Evolutionary conservation across 2,797 vertebrate species (phyloP).

Genomic region (Lutra lutra): DNA sequence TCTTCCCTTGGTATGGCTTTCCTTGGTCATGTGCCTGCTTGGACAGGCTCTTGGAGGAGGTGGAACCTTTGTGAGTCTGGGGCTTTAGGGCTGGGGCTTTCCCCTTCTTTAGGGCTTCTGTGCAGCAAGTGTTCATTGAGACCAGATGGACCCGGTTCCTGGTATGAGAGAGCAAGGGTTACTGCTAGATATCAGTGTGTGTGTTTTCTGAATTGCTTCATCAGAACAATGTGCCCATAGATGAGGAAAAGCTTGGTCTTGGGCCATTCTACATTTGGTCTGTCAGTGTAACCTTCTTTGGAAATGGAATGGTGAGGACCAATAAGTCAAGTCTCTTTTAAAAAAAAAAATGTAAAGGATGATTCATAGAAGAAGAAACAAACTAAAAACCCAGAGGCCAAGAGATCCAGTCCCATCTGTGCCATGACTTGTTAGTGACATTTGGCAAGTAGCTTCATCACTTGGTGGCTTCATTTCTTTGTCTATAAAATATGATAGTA

Average conservation of each 20-base stretch:
- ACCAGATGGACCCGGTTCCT: background rate
- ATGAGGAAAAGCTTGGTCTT: background rate
- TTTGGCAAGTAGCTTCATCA: slow-evolving; percentile 6
- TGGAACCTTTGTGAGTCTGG: background rate
- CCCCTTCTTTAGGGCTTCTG: background rate
- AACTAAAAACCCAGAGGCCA: slow-evolving; percentile 35
- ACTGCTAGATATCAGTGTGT: background rate
- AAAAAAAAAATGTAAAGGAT: background rate
- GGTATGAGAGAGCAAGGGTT: background rate
- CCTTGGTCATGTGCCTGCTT: background rate
- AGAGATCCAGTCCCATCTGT: slow-evolving; percentile 11
- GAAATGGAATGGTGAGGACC: background rate
- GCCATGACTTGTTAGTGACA: slow-evolving; percentile 37
- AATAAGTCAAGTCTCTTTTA: background rate
- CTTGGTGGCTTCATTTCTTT: slow-evolving; percentile 38
- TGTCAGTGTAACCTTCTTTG: background rate
- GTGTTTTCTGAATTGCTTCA: background rate
- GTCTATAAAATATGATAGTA: background rate
- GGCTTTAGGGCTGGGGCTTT: background rate
- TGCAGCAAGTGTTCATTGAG: background rate
- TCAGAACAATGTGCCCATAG: background rate
- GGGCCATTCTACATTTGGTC: background rate
- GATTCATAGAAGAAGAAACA: slow-evolving; percentile 28
- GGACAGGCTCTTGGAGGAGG: background rate
- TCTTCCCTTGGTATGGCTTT: background rate